Percentiles rank a stretch among this genome's conserved stretches.
phyloP scores from a whole-genome alignment of 2,113 vertebrate genomes.

The Indicator indicator region DNA sequence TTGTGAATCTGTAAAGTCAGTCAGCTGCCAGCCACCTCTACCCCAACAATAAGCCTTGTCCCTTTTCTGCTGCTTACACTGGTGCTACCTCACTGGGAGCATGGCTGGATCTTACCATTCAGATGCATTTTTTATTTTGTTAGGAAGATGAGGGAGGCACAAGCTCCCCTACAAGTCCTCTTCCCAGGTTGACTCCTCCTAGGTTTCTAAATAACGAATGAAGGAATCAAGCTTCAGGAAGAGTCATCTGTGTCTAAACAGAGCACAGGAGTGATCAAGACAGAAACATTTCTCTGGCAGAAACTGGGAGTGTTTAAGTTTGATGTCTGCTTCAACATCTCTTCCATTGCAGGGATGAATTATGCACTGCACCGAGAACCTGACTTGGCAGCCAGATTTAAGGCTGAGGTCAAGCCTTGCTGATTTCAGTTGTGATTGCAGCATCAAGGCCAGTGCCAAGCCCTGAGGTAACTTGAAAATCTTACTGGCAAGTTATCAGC shows the following conservation, averaged over 20 bases:
- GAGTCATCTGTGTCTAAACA: background rate
- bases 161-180: background rate
- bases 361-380: background rate
- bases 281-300: background rate
- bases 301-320: background rate
- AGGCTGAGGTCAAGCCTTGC: background rate
- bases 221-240: background rate
- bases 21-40: background rate
- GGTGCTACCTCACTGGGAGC: background rate
- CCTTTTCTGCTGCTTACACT: background rate
- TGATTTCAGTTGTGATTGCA: background rate
- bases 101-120: background rate
- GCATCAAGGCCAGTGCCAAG: background rate
- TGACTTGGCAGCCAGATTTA: background rate
- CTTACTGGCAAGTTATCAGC: background rate
- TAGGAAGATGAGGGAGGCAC: accelerated
- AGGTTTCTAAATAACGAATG: background rate
- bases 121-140: background rate
- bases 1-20: background rate
- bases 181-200: background rate
- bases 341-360: background rate
- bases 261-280: background rate
- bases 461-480: background rate
- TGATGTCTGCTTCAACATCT: background rate
- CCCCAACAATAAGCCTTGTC: background rate